Base-by-base conservation (phyloP, 1,140 invertebrate genomes). In the Zaprionus lachaisei region DNA sequence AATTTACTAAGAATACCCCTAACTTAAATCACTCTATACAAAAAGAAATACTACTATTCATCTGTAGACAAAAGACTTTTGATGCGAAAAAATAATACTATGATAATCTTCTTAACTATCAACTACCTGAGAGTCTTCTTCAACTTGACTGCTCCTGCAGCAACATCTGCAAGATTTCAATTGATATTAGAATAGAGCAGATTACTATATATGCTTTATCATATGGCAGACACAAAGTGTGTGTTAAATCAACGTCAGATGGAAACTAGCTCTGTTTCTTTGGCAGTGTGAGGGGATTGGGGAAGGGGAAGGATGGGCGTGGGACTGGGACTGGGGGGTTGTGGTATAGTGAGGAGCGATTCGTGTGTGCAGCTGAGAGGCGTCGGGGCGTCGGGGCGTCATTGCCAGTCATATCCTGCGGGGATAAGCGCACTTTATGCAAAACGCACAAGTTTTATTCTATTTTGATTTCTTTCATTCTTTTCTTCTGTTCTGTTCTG, bases 361-460 rank as follows among this genome's bases (percentile, higher is more conserved):
- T 58, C 51, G 31, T 54, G 49, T 60, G 44, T 51, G 70, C 44
- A 60, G 51, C 22, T 60, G 55, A 70, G 63, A 64, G 67, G 49
- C 60, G 65, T 83, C 55, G 74, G 28, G 67, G 49, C 49, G 65
- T 83, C 49, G 74, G 77, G 78, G 80, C 83, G 77, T 87, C 83
- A 86, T 86, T 86, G 83, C 80, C 83, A 87, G 83, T 86, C 83
- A 86, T 86, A 83, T 86, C 83, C 83, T 87, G 83, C 77, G 83
- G 83, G 83, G 83, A 86, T 86, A 86, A 86, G 83, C 83, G 83
- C 83, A 86, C 83, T 86, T 86, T 87, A 86, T 86, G 83, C 83
- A 86, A 86, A 86, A 87, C 83, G 83, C 83, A 83, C 83, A 87
- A 86, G 69, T 87, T 86, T 83, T 87, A 79, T 79, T 79, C 67